Base-by-base conservation (phyloP, 2,113 vertebrate species). In the Myrmecobius fasciatus region DNA sequence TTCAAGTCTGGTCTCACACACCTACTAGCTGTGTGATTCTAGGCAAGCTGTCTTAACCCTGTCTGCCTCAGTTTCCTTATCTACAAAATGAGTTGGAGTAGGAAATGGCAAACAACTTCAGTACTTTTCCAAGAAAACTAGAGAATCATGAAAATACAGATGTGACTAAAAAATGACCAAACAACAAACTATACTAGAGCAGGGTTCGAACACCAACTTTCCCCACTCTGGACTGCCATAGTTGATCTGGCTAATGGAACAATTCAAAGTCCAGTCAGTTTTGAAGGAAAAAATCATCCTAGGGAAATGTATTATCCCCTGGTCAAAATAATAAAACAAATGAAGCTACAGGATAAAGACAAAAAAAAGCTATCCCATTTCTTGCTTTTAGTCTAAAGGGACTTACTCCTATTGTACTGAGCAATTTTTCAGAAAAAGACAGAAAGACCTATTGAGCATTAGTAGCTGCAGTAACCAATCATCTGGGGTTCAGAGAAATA, bases 371-470 rank as follows among this genome's bases (percentile, higher is more conserved):
- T 91, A 95, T 9, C 51, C 91, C 46, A 51, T 90, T 93, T 46
- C 24, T 53, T 89, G 14, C 11, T 75, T 28, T 53, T 89, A 12
- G 9, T 91, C 75, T 89, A 90, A 49, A 91, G 3, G 88, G 1
- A 91, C 3, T 53, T 90, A 93, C 91, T 94, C 43, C 95, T 90
- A 91, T 93, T 97, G 94, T 94, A 22, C 25, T 96, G 91, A 95
- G 75, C 2, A 94, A 56, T 90, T 91, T 90, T 24, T 53, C 12
- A 94, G 83, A 53, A 92, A 90, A 94, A 93, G 28, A 60, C 46
- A 89, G 90, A 53, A 95, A 94, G 93, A 51, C 28, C 56, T 91
- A 92, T 60, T 17, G 94, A 95, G 3, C 17, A 92, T 91, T 93
- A 94, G 53, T n/a, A 94, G 48, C 53, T 93, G 14, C 52, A 91